Base-by-base conservation (phyloP, 2,113 vertebrate species). In the Nycticryphes semicollaris region DNA sequence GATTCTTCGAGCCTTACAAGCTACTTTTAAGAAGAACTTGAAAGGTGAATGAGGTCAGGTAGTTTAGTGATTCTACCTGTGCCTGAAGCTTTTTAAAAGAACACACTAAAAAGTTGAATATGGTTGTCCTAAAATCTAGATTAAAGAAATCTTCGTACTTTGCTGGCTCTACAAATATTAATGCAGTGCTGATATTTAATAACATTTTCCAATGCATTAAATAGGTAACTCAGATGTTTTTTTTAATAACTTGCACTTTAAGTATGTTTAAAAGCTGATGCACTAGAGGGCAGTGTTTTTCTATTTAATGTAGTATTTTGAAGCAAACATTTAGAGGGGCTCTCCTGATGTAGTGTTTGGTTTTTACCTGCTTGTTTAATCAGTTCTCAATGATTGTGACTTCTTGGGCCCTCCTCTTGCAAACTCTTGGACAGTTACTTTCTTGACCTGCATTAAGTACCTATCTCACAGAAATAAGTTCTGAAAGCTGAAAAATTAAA, bases 261-360 rank as follows among this genome's bases (percentile, higher is more conserved):
- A 31, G 48, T 72, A 7, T 10, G 30, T 57, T 37, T 27, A 7
- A 45, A 30, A 7, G 5, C 11, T 23, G 70, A 7, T 30, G 63
- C 97, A 84, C 72, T 83, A 93, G 97, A 90, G 95, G 93, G 97
- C 97, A 95, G 81, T 63, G 17, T 63, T 59, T 85, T 79, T 90
- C 94, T 21, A 8, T 15, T 47, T 39, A 83, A 84, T 12, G 41
- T 28, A 0, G 11, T 3, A 13, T 9, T 53, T 59, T 3, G 3
- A 27, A 48, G n/a, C 11, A 33, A 35, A 12, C 20, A 1, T 39
- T 47, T 5, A 17, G 35, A 22, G 43, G 18, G 51, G 25, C 35
- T 33, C 4, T 11, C 33, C 39, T 66, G 18, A 14, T 75, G 19
- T 17, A 37, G 23, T 27, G 23, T 15, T 23, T 63, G 37, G 18